Base-by-base conservation (phyloP, 2,113 vertebrate genomes). In the Gadus macrocephalus region DNA sequence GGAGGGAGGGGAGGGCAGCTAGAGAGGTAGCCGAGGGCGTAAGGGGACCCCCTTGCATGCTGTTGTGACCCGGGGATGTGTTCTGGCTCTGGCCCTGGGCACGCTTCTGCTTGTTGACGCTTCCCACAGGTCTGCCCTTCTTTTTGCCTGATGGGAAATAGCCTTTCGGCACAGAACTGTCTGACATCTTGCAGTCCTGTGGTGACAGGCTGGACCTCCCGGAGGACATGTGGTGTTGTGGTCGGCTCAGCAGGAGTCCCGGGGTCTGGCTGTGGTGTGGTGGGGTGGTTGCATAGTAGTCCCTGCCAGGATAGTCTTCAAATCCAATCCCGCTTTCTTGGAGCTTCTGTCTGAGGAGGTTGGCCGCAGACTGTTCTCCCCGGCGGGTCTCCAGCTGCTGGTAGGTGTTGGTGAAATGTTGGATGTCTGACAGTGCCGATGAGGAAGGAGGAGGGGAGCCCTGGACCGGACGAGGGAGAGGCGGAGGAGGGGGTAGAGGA, bases 61-160 rank as follows among this genome's bases (percentile, higher is more conserved):
- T 28, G 78, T 35, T 86, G 65, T 77, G 83, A 53, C 42, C 42
- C 42, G 42, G 42, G 42, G 64, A 9, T 38, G 27, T 31, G 20
- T 9, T 71, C 15, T 86, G 90, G 4, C 67, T 78, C 35, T 89
- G 89, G 70, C 56, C 82, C 80, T 91, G 90, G 27, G 83, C 81
- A 64, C 91, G 88, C 81, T 98, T 99, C 73, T 98, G 96, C 86
- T 99, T 98, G 85, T 98, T 99, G 70, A 99, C 96, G 0, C 97
- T 99, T 67, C 96, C 97, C 5, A 99, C 96, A 1, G 97, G 97
- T 70, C 97, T 90, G 55, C 96, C 96, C 84, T 97, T 98, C 83
- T 98, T 99, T 89, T 99, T 99, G 85, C 97, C 97, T 72, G 97
- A 98, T 31, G 97, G 96, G 77, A 99, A 99, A 86, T 99, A 99